Evolutionary conservation across 2,797 vertebrate genomes (phyloP).

Genomic region (Pangasius krempfi): DNA sequence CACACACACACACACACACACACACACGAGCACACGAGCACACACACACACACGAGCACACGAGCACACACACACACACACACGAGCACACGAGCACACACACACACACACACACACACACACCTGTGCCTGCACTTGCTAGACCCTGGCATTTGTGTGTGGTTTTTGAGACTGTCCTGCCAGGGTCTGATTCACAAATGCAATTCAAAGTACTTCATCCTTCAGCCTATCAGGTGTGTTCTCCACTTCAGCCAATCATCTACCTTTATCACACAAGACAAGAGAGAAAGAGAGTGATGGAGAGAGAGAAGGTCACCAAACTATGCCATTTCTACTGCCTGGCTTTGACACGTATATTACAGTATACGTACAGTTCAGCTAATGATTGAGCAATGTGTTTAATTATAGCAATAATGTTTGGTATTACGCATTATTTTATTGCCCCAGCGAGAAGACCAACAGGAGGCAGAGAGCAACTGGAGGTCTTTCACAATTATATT

Average conservation of each 20-base stretch:
- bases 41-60: background rate
- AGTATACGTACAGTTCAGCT: too few species aligned
- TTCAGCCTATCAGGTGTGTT: background rate
- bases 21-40: background rate
- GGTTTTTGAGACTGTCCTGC: constrained; percentile 15
- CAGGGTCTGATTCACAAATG: constrained; percentile 2
- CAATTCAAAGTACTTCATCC: background rate
- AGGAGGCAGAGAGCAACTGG: too few species aligned
- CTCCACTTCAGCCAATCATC: background rate
- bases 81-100: too few species aligned
- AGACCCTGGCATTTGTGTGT: constrained; percentile 17
- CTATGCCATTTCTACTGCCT: background rate
- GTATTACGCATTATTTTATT: too few species aligned
- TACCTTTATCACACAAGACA: background rate
- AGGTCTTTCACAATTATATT: too few species aligned
- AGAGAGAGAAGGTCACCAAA: background rate
- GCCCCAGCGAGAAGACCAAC: too few species aligned
- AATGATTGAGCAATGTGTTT: too few species aligned
- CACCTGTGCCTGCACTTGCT: background rate
- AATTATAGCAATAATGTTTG: too few species aligned
- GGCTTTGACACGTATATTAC: background rate
- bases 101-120: background rate
- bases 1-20: background rate
- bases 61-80: background rate
- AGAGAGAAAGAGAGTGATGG: background rate